Conservation (phyloP, 2,797 vertebrate genomes). For the Morus bassanus region DNA sequence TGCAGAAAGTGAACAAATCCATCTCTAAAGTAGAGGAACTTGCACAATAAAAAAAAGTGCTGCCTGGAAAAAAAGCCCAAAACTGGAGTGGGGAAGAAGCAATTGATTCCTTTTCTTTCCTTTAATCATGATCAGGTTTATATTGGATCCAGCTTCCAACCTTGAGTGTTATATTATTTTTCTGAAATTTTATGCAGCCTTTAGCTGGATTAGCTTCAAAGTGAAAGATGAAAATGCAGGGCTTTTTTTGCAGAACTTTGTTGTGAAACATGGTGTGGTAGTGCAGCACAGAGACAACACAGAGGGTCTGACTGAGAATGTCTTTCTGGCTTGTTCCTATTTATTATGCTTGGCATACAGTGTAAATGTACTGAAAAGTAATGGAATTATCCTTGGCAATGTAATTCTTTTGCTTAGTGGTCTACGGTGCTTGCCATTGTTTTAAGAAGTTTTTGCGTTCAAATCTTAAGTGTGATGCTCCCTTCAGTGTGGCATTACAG, state of each 20-base stretch:
- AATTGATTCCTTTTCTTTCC: background rate
- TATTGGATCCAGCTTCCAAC: background rate
- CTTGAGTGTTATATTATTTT: rapidly evolving
- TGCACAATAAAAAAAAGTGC: background rate
- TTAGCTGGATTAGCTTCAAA: background rate
- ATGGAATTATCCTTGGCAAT: background rate
- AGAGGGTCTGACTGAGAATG: background rate
- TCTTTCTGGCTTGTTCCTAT: background rate
- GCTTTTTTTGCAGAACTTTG: rapidly evolving
- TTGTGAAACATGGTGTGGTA: background rate
- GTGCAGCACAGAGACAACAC: background rate
- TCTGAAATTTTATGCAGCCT: background rate
- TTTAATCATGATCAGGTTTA: rapidly evolving
- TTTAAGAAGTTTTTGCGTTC: background rate
- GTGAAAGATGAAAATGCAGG: background rate
- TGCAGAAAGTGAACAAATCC: background rate
- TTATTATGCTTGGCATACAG: background rate
- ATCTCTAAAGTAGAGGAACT: background rate
- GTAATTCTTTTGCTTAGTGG: background rate
- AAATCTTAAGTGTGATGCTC: rapidly evolving
- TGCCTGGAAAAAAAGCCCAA: background rate
- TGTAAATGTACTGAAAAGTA: background rate
- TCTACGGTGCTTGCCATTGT: background rate
- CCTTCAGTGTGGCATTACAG: background rate
- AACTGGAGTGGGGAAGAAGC: background rate